Conservation (phyloP, 2,113 vertebrate species). For the Lucifuga dentata region DNA sequence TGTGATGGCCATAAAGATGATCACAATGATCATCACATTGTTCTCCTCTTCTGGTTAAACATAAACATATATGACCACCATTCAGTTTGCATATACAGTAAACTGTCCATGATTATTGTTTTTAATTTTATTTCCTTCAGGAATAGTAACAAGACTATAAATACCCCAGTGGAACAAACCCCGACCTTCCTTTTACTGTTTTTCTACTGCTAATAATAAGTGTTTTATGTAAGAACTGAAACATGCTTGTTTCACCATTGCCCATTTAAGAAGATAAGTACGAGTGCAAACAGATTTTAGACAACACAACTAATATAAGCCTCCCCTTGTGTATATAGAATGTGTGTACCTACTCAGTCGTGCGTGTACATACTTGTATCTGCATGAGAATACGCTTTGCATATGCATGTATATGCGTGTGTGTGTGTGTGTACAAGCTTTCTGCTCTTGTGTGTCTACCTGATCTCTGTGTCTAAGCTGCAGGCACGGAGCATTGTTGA, state of each 20-base stretch:
- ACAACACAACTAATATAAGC: slow-evolving; percentile 41
- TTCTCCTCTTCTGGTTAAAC: slow-evolving; percentile 14
- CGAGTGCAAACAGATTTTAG: slow-evolving; percentile 10
- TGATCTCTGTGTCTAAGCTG: slow-evolving; percentile 37
- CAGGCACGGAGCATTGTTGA: slow-evolving; percentile 39
- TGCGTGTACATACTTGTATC: slow-evolving; percentile 6
- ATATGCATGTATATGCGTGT: background rate
- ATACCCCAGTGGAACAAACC: slow-evolving; percentile 30
- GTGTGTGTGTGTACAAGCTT: background rate
- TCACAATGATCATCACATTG: background rate
- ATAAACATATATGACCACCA: slow-evolving; percentile 12
- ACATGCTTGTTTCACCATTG: slow-evolving; percentile 11
- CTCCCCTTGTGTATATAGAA: background rate
- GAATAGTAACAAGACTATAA: slow-evolving; percentile 33
- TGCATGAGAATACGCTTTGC: background rate
- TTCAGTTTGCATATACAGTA: slow-evolving; percentile 20
- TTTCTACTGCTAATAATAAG: slow-evolving; percentile 29
- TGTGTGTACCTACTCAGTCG: slow-evolving; percentile 1
- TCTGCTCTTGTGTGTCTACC: background rate
- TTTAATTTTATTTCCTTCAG: slow-evolving; percentile 27
- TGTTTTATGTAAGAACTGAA: slow-evolving; percentile 29
- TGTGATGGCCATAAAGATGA: background rate
- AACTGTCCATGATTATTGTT: slow-evolving; percentile 34
- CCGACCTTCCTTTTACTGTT: slow-evolving; percentile 26
- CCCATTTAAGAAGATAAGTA: slow-evolving; percentile 27